Base-by-base conservation (phyloP, 2,113 vertebrate species). In the Helogale parvula region DNA sequence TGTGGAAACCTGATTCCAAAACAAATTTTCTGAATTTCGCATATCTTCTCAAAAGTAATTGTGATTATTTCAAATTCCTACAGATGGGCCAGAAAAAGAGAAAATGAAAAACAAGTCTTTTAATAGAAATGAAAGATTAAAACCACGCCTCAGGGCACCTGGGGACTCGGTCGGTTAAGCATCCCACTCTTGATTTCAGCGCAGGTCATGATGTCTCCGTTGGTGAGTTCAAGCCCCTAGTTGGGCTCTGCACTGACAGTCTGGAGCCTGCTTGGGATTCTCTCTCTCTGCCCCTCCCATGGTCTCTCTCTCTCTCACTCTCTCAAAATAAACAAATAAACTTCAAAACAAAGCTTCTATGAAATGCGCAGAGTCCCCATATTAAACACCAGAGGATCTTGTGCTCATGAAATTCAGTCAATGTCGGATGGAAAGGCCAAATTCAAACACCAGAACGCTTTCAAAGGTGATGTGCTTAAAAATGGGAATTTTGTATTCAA, bases 61-160 rank as follows among this genome's bases (percentile, higher is more conserved):
- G 35, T 57, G 66, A 60, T 72, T 84, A 93, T 47, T 93, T 84
- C 87, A 88, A 93, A 91, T 88, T 89, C 63, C 68, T 93, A 71
- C 23, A 79, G 47, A 60, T 86, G 23, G 74, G 33, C 38, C 17
- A 74, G 82, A 85, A 90, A 93, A 29, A 89, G 33, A 35, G 27
- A 47, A 77, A 19, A 57, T 74, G 45, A 50, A 38, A 80, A 38
- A 38, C 0, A 60, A 35, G 66, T 66, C 16, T 91, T 33, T 41
- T 38, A 50, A 95, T 25, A 82, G 47, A 93, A 93, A 72, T 29
- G 35, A 77, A 41, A 89, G 52, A 33, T 4, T 69, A n/a, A 89
- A 71, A 71, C 47, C 35, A 52, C 89, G 27, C 31, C 17, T 12
- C 29, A 7, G 57, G 57, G 21, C 57, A 3, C 57, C 57, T 23